Conservation (phyloP, 2,888 invertebrate species). For the Nasonovia ribisnigri region DNA sequence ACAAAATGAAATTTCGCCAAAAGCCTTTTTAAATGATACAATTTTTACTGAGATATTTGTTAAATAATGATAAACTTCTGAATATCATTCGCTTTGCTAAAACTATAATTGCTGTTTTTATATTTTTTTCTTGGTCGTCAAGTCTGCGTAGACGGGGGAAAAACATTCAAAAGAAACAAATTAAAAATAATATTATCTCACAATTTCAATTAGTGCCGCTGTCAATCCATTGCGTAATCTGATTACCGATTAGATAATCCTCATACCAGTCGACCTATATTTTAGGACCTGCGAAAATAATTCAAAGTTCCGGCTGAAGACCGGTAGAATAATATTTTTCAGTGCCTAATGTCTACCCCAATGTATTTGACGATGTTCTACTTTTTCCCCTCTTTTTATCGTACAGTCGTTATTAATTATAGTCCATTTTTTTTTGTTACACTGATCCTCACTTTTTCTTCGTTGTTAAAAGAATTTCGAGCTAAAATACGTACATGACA, state of each 20-base stretch:
- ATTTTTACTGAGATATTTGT: slow-evolving; percentile 6
- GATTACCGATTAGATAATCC: slow-evolving; percentile 40
- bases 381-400: slow-evolving; percentile 35
- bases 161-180: not conserved
- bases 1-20: not conserved
- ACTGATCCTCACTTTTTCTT: slow-evolving; percentile 54
- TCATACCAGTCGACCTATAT: slow-evolving; percentile 20
- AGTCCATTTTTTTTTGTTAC: slow-evolving; percentile 43
- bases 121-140: not conserved
- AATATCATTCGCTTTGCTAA: not conserved
- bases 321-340: slow-evolving; percentile 40
- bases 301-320: slow-evolving; percentile 13
- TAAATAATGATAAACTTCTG: not conserved
- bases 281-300: slow-evolving; percentile 4
- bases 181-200: slow-evolving; percentile 30
- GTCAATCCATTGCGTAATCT: slow-evolving; percentile 23
- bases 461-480: slow-evolving; percentile 26
- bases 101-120: not conserved
- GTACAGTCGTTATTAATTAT: slow-evolving; percentile 45
- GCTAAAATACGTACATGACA: slow-evolving; percentile 24
- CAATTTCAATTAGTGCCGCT: slow-evolving; percentile 18
- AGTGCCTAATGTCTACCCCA: not conserved
- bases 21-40: slow-evolving; percentile 13
- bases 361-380: slow-evolving; percentile 28
- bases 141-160: not conserved